Percentiles rank a stretch among this genome's conserved stretches.
Evolutionary conservation across 2,113 vertebrate genomes (phyloP).

Genomic region (Agapornis roseicollis): DNA sequence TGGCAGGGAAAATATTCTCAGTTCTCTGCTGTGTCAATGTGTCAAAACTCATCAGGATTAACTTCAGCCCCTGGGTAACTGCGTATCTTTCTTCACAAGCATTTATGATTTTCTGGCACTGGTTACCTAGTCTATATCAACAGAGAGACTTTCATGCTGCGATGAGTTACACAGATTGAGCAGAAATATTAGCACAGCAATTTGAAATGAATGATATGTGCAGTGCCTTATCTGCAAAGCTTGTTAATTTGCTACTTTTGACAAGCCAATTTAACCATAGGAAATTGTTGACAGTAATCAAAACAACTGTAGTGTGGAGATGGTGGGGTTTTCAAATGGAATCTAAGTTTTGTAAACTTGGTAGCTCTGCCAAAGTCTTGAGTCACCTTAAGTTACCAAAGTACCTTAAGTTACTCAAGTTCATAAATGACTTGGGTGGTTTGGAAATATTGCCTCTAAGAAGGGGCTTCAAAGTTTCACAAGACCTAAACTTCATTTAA

Average conservation of each 20-base stretch:
- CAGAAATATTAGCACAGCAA: neutral
- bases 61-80: conserved; percentile 2
- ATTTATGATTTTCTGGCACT: neutral
- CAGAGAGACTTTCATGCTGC: neutral
- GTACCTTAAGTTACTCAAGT: neutral
- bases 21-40: neutral
- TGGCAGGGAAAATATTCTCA: conserved; percentile 1
- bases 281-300: neutral
- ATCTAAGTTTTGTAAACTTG: neutral
- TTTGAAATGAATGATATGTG: neutral
- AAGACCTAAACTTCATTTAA: neutral
- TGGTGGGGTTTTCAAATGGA: neutral
- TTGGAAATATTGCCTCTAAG: neutral
- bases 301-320: neutral
- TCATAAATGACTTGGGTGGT: neutral
- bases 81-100: neutral
- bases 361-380: neutral
- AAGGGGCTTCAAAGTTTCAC: neutral
- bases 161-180: neutral
- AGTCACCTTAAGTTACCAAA: neutral
- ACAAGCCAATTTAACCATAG: neutral
- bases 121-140: neutral
- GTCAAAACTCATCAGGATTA: conserved; percentile 52
- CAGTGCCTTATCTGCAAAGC: neutral
- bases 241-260: neutral